phyloP scores from a whole-genome alignment of 2,797 vertebrate species.

The Nannoperca obscura region DNA sequence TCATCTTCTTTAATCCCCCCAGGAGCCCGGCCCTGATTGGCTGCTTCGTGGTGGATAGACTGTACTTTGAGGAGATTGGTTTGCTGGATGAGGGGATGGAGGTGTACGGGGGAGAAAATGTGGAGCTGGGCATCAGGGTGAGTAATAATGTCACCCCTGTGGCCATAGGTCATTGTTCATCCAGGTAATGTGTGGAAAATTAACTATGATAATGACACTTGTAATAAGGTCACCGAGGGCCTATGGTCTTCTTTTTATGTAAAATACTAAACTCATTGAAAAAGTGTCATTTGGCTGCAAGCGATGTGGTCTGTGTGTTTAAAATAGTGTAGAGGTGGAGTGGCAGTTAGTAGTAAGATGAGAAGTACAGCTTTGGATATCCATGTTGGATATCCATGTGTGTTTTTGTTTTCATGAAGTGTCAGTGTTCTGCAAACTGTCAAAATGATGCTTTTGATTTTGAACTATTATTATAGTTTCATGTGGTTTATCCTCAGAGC shows the following conservation, averaged over 20 bases:
- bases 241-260: slow-evolving; percentile 33
- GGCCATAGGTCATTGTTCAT: slow-evolving; percentile 66
- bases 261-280: slow-evolving; percentile 40
- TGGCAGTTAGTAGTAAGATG: background rate
- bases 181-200: slow-evolving; percentile 72
- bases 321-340: slow-evolving; percentile 10
- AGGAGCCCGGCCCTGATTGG: slow-evolving; percentile 98
- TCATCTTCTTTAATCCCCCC: slow-evolving; percentile 58
- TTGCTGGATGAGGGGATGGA: slow-evolving; percentile 98
- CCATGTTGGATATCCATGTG: background rate
- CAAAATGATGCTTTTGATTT: background rate
- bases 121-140: slow-evolving; percentile 97
- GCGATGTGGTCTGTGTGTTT: slow-evolving; percentile 4
- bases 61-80: slow-evolving; percentile 98
- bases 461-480: background rate
- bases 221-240: slow-evolving; percentile 49
- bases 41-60: slow-evolving; percentile 97
- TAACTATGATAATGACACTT: slow-evolving; percentile 70
- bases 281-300: slow-evolving; percentile 35
- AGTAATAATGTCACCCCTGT: slow-evolving; percentile 75
- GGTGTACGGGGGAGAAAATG: slow-evolving; percentile 97
- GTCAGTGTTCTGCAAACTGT: background rate
- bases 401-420: slow-evolving; percentile 3
- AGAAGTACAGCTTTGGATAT: slow-evolving; percentile 2
- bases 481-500: background rate